Conservation (phyloP, 2,797 vertebrate species). For the Taenioides sp. region DNA sequence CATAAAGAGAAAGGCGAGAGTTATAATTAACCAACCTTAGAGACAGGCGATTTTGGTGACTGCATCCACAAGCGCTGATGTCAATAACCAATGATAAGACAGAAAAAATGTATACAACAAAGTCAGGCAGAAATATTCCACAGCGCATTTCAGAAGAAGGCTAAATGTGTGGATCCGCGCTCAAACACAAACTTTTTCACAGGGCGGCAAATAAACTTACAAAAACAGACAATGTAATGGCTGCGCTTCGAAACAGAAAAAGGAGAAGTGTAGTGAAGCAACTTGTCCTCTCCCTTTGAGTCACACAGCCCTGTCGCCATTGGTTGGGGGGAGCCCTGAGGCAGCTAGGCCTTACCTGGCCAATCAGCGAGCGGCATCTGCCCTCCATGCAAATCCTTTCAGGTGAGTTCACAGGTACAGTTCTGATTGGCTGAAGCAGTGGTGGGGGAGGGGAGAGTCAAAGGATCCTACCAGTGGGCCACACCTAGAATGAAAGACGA, state of each 20-base stretch:
- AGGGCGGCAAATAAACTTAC: constrained; percentile 35
- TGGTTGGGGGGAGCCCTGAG: constrained; percentile 66
- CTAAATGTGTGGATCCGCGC: constrained; percentile 59
- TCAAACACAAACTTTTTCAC: constrained; percentile 54
- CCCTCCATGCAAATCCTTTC: constrained; percentile 76
- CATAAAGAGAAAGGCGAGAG: constrained; percentile 33
- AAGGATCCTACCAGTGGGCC: constrained; percentile 61
- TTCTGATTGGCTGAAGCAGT: constrained; percentile 63
- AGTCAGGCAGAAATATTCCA: constrained; percentile 73
- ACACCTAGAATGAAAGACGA: constrained; percentile 73
- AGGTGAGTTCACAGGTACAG: constrained; percentile 71
- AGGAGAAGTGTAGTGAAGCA: constrained; percentile 80
- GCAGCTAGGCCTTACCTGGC: constrained; percentile 66
- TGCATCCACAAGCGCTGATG: constrained; percentile 71
- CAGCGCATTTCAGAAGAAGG: constrained; percentile 51
- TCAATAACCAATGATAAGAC: constrained; percentile 54
- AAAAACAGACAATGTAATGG: constrained; percentile 65
- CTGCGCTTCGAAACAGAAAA: constrained; percentile 74
- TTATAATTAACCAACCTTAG: constrained; percentile 77
- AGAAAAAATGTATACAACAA: constrained; percentile 45
- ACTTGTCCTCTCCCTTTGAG: constrained; percentile 82
- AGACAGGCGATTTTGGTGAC: constrained; percentile 65
- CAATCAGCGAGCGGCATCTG: constrained; percentile 72
- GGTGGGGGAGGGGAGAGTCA: constrained; percentile 62
- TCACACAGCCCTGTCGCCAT: constrained; percentile 76